Evolutionary conservation across 2,797 vertebrate genomes (phyloP).

Genomic region (Cheirogaleus major): DNA sequence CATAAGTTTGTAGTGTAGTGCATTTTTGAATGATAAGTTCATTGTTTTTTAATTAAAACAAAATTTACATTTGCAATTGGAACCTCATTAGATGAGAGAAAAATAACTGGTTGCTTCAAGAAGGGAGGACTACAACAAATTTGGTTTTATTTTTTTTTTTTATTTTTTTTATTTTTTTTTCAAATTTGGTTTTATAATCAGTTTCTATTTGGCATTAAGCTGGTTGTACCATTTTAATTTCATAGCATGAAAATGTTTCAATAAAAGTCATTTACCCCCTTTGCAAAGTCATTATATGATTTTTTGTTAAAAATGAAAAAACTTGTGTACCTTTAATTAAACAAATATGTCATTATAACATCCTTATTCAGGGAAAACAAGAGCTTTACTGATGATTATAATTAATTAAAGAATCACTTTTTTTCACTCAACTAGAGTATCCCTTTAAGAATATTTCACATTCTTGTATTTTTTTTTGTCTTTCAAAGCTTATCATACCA

Average conservation of each 20-base stretch:
- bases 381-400: conserved; percentile 15
- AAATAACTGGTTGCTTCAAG: neutral
- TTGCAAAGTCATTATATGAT: conserved; percentile 64
- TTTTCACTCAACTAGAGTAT: neutral
- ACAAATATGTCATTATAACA: conserved; percentile 71
- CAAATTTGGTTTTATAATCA: neutral
- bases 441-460: neutral
- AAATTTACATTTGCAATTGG: conserved; percentile 53
- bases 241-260: conserved; percentile 15
- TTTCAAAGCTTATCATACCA: neutral
- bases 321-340: conserved; percentile 65
- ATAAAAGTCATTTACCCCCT: conserved; percentile 34
- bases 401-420: conserved; percentile 64
- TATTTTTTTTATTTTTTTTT: no score
- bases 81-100: conserved; percentile 35
- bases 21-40: conserved; percentile 33
- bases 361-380: conserved; percentile 49
- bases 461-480: no score
- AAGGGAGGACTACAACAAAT: neutral
- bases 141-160: neutral
- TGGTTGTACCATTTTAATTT: conserved; percentile 56
- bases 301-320: conserved; percentile 59
- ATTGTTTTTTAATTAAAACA: conserved; percentile 62
- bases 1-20: neutral
- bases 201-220: conserved; percentile 43